phyloP scores from a whole-genome alignment of 2,888 invertebrate genomes.

The Linyphia triangularis region DNA sequence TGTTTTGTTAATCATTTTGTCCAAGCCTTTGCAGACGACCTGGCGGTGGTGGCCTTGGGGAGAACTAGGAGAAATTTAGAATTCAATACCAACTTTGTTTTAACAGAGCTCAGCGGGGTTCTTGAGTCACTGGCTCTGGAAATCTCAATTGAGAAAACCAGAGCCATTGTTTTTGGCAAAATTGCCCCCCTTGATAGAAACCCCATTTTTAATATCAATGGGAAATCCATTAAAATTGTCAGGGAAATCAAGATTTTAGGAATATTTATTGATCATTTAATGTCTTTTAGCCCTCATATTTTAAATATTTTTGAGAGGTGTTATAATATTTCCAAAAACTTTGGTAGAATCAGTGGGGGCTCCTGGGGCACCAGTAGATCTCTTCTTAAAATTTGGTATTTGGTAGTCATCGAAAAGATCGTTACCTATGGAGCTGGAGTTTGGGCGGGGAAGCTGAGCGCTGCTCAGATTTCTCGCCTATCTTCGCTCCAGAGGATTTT shows the following conservation, averaged over 20 bases:
- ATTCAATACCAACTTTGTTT: background rate
- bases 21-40: constrained; percentile 1
- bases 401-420: background rate
- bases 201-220: background rate
- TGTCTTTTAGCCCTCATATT: background rate
- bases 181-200: no score
- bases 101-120: background rate
- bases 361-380: background rate
- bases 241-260: background rate
- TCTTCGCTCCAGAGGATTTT: background rate
- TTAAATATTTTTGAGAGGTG: background rate
- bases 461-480: background rate
- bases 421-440: background rate
- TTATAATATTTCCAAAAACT: background rate
- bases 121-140: background rate
- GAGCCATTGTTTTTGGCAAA: background rate
- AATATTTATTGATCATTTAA: background rate
- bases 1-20: background rate
- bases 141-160: background rate
- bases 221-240: background rate
- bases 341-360: background rate
- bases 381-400: background rate
- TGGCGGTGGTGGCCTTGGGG: background rate
- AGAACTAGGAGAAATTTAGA: background rate
- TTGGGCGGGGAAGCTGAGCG: background rate